A percentile compares a stretch with the other conserved stretches of the same genome.
Evolutionary conservation across 2,888 invertebrate species (phyloP).

Genomic region (Calliopum simillimum): DNA sequence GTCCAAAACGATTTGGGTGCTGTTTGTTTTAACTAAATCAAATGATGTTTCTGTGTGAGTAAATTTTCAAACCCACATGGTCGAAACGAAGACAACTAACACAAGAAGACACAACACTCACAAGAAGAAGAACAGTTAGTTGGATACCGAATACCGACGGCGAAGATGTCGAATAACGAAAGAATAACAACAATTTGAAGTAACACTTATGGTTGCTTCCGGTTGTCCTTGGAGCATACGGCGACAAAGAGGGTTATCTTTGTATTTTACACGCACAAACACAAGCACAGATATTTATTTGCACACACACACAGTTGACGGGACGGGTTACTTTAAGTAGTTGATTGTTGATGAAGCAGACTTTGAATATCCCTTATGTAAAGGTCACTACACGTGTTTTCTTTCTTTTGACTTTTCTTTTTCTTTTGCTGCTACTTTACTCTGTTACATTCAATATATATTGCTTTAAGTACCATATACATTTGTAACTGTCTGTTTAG

Average conservation of each 20-base stretch:
- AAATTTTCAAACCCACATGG: no score
- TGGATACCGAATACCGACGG: no score
- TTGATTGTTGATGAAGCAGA: constrained; percentile 1
- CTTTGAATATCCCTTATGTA: not conserved
- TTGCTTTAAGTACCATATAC: constrained; percentile 25
- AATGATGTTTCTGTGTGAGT: constrained; percentile 11
- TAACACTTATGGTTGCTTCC: constrained; percentile 4
- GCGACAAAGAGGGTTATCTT: no score
- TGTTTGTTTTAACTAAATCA: constrained; percentile 11
- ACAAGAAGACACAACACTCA: no score
- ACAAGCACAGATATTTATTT: no score
- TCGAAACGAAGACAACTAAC: no score
- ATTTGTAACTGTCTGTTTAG: constrained; percentile 32
- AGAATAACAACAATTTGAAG: not conserved
- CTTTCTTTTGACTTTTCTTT: not conserved
- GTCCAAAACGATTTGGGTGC: not conserved
- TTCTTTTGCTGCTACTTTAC: not conserved
- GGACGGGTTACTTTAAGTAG: not conserved
- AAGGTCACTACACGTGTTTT: not conserved
- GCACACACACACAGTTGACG: constrained; percentile 2
- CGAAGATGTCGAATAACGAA: no score
- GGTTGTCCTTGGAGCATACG: constrained; percentile 5
- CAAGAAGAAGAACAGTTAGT: no score
- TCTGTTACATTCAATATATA: constrained; percentile 3
- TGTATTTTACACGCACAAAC: no score